Conservation (phyloP, 2,888 invertebrate genomes). For the Lapara coniferarum region DNA sequence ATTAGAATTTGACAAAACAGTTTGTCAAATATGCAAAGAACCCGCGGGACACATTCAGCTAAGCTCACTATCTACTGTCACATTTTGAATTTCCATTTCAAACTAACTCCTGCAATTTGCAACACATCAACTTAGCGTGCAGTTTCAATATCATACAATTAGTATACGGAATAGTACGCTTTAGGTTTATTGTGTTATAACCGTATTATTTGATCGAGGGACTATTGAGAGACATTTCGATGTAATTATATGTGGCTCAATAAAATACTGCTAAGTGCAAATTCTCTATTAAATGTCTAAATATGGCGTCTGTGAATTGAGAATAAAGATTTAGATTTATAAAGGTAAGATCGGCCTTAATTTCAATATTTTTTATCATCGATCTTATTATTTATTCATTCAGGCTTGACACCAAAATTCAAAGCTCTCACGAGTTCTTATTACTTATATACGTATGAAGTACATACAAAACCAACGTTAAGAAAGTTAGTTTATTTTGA, state of each 20-base stretch:
- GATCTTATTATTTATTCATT: no score
- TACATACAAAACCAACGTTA: no score
- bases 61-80: constrained; percentile 48
- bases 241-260: not conserved
- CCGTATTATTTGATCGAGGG: not conserved
- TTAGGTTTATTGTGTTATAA: not conserved
- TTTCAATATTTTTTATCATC: no score
- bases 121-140: constrained; percentile 36
- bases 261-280: not conserved
- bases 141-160: constrained; percentile 14
- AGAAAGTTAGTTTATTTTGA: no score
- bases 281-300: no score
- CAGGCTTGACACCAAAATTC: no score
- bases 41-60: constrained; percentile 54
- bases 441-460: no score
- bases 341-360: no score
- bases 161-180: not conserved
- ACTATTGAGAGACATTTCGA: not conserved
- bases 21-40: constrained; percentile 71
- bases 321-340: no score
- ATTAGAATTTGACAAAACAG: constrained; percentile 62
- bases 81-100: constrained; percentile 60
- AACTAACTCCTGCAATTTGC: constrained; percentile 54
- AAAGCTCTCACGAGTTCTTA: no score
- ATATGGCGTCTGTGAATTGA: no score